phyloP scores from a whole-genome alignment of 2,113 vertebrate species.

The Cyprinodon tularosa region DNA sequence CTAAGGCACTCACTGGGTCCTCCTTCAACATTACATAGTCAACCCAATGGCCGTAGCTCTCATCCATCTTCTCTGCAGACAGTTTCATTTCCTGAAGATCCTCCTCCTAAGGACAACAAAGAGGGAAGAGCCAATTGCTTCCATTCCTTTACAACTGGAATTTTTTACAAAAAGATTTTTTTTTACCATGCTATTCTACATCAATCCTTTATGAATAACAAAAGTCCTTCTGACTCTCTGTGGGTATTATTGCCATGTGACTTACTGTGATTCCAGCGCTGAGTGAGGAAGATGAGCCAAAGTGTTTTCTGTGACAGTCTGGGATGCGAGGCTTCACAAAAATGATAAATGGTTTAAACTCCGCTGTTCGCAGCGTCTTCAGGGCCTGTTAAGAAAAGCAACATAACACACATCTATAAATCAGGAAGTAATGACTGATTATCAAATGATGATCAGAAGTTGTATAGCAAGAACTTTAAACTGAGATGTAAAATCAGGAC shows the following conservation, averaged over 20 bases:
- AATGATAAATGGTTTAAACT: constrained; percentile 91
- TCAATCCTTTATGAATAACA: background rate
- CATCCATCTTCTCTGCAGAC: constrained; percentile 87
- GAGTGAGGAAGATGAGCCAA: constrained; percentile 77
- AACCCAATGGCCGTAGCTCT: constrained; percentile 88
- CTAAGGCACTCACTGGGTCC: constrained; percentile 82
- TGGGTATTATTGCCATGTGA: background rate
- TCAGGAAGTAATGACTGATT: no score
- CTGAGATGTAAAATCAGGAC: background rate
- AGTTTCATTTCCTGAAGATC: constrained; percentile 87
- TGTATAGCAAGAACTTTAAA: background rate
- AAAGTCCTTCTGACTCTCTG: background rate
- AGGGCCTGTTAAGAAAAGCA: constrained; percentile 79
- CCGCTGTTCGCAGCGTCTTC: constrained; percentile 84
- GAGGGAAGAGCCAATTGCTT: background rate
- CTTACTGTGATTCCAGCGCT: constrained; percentile 70
- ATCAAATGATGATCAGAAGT: no score
- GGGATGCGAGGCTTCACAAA: constrained; percentile 86
- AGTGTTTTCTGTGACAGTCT: constrained; percentile 73
- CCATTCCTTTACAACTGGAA: background rate
- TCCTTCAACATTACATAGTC: constrained; percentile 88
- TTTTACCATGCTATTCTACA: no score
- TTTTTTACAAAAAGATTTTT: no score
- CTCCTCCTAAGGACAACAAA: constrained; percentile 77
- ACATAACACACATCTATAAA: background rate